A percentile compares a stretch with the other conserved stretches of the same genome.
These are phyloP conservation scores for Heterodera filipjevi DNA, from an alignment of 2,888 invertebrate species.

Conservation along the genomic window DNA sequence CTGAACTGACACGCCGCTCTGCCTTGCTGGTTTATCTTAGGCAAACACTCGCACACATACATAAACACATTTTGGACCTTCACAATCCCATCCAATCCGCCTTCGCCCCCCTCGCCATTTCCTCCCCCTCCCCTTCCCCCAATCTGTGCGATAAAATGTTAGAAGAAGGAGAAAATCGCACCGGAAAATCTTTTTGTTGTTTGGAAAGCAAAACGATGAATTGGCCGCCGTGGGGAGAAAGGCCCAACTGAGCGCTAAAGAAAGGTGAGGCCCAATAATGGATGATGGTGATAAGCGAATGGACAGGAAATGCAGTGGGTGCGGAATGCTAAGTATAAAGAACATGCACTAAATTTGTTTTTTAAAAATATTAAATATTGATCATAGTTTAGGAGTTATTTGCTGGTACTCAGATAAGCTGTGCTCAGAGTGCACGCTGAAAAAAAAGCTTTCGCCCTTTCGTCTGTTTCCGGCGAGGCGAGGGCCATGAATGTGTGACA, in stretches of 20 bases:
- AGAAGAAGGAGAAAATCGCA: not conserved
- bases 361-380: too few relatives aligned
- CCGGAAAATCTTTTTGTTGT: not conserved
- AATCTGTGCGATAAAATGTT: conserved; percentile 3
- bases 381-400: too few relatives aligned
- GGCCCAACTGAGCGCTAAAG: too few relatives aligned
- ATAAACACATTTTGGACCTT: conserved; percentile 5
- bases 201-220: not conserved
- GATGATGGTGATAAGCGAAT: not conserved
- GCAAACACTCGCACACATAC: not conserved
- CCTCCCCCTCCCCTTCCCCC: not conserved
- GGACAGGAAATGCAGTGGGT: not conserved
- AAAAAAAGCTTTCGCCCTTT: too few relatives aligned
- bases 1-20: too few relatives aligned
- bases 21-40: not conserved
- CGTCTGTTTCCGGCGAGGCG: not conserved
- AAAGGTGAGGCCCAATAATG: not conserved
- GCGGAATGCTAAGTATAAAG: too few relatives aligned
- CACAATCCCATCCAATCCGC: conserved; percentile 3
- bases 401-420: too few relatives aligned
- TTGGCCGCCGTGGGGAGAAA: not conserved
- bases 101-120: not conserved
- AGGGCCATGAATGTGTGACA: not conserved
- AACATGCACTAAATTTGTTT: too few relatives aligned
- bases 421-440: too few relatives aligned